Conservation (phyloP, 2,113 vertebrate genomes). For the Oncorhynchus masou region DNA sequence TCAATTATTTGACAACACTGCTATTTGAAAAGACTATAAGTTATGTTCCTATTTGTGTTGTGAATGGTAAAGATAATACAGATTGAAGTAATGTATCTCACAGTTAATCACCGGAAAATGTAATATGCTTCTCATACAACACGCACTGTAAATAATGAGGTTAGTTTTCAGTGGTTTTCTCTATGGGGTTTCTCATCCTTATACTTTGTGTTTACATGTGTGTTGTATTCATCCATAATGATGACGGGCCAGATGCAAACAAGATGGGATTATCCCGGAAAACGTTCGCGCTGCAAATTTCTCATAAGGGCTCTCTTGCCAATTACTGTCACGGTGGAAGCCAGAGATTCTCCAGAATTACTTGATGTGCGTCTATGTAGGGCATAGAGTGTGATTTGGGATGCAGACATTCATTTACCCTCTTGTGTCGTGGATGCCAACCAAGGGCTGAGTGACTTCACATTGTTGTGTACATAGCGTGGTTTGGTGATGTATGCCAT, state of each 20-base stretch:
- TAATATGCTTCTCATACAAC: too few species aligned
- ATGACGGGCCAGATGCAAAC: constrained; percentile 64
- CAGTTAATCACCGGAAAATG: too few species aligned
- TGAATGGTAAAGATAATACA: background rate
- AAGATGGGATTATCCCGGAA: constrained; percentile 72
- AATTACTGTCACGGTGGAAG: constrained; percentile 71
- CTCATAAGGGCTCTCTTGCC: constrained; percentile 67
- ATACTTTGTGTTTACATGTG: constrained; percentile 52
- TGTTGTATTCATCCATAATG: constrained; percentile 56
- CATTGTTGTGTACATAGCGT: constrained; percentile 50
- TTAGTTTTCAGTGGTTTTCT: background rate
- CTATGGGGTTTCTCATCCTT: constrained; percentile 24
- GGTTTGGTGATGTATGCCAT: constrained; percentile 45
- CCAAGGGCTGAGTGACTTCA: constrained; percentile 51
- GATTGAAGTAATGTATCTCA: too few species aligned
- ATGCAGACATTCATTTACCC: constrained; percentile 60
- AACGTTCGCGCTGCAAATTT: constrained; percentile 67
- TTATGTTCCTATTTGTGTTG: background rate
- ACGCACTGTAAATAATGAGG: too few species aligned
- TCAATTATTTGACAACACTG: background rate
- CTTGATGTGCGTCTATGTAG: constrained; percentile 3
- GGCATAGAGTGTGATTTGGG: too few species aligned
- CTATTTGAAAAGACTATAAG: background rate
- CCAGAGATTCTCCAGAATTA: constrained; percentile 73
- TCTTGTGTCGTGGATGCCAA: constrained; percentile 53